Evolutionary conservation across 2,888 invertebrate species (phyloP).

Genomic region (Drosophila conformis): DNA sequence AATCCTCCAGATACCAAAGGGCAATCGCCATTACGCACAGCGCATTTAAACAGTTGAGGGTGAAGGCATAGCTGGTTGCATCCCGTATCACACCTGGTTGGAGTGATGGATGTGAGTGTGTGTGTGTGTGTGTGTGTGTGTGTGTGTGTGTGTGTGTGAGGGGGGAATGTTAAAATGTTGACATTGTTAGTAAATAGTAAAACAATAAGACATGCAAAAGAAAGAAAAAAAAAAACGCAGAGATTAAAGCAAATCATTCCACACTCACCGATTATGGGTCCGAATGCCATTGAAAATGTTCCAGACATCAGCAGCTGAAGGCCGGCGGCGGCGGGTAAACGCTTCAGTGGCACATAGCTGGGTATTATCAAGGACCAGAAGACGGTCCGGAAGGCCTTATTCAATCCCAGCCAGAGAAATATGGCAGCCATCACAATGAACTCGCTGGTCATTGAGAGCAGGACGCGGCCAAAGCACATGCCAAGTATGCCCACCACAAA

Average conservation of each 20-base stretch:
- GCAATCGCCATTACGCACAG: constrained; percentile 88
- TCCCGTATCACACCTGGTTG: constrained; percentile 88
- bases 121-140: too few species aligned
- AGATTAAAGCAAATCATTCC: neutral
- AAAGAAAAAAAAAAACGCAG: neutral
- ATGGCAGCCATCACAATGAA: constrained; percentile 87
- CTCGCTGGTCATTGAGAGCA: constrained; percentile 86
- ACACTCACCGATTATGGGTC: constrained; percentile 88
- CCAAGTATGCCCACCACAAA: constrained; percentile 89
- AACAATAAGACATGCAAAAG: neutral
- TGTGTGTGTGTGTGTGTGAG: too few species aligned
- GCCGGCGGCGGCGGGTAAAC: constrained; percentile 90
- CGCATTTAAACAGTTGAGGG: constrained; percentile 89
- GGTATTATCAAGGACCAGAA: constrained; percentile 91
- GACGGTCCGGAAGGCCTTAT: constrained; percentile 90
- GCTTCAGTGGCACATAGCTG: constrained; percentile 89
- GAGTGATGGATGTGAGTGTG: neutral
- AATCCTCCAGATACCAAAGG: constrained; percentile 87
- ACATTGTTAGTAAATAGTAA: neutral
- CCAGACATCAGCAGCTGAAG: constrained; percentile 89
- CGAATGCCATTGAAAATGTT: constrained; percentile 87
- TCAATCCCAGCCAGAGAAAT: constrained; percentile 89
- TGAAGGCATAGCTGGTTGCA: constrained; percentile 87
- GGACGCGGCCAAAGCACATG: constrained; percentile 88
- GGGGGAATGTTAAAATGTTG: neutral